Evolutionary conservation across 2,113 vertebrate genomes (phyloP).

Genomic region (Anhinga anhinga): DNA sequence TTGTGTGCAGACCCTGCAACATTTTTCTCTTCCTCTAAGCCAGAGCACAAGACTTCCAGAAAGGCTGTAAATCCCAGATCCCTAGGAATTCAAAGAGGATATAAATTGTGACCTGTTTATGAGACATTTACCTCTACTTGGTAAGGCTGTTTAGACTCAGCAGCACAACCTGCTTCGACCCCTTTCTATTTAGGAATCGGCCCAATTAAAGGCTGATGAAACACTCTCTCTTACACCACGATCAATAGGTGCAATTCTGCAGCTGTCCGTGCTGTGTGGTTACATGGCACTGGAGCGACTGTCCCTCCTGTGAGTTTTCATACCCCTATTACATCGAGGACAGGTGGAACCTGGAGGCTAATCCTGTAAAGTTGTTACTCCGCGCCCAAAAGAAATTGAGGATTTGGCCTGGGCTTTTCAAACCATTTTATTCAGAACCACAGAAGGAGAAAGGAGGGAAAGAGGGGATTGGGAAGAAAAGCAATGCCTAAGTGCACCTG

Average conservation of each 20-base stretch:
- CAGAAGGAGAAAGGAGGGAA: neutral
- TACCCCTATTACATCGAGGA: neutral
- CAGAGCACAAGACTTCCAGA: neutral
- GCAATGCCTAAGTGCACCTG: constrained; percentile 47
- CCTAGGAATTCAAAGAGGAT: neutral
- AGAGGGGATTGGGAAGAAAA: neutral
- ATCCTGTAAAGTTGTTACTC: neutral
- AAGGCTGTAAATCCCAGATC: neutral
- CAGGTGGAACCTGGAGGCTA: neutral
- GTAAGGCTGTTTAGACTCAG: constrained; percentile 27
- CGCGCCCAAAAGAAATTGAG: neutral
- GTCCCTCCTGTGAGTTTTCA: neutral
- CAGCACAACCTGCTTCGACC: constrained; percentile 17
- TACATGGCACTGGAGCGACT: neutral
- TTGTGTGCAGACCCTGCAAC: neutral
- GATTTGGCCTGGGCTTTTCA: neutral
- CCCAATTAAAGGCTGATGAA: constrained; percentile 64
- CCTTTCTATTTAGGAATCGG: constrained; percentile 26
- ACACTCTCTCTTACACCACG: neutral
- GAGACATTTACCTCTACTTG: neutral
- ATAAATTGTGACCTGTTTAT: constrained; percentile 2
- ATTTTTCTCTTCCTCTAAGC: neutral
- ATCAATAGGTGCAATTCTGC: constrained; percentile 41
- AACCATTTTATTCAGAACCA: neutral
- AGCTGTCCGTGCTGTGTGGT: neutral